phyloP scores from a whole-genome alignment of 2,888 invertebrate species.

The Sympetrum striolatum region DNA sequence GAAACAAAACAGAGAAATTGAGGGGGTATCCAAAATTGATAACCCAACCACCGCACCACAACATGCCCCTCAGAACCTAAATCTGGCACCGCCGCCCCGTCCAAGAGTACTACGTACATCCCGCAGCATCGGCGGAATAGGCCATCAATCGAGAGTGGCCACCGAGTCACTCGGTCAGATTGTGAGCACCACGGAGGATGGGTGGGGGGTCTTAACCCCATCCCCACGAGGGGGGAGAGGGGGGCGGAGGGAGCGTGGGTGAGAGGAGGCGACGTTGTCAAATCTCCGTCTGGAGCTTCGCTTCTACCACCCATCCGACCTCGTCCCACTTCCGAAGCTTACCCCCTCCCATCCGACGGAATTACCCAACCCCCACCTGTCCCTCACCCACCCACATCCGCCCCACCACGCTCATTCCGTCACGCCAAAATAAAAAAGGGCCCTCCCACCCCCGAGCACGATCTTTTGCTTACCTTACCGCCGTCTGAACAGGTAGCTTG shows the following conservation, averaged over 20 bases:
- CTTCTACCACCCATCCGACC: conserved; percentile 62
- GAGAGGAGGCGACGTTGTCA: conserved; percentile 5
- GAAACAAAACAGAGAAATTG: too few relatives aligned
- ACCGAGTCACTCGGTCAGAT: neutral
- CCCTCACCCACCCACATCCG: conserved; percentile 47
- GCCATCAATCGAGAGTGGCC: neutral
- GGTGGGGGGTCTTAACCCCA: neutral
- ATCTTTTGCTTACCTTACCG: neutral
- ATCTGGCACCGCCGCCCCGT: neutral
- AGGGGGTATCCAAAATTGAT: too few relatives aligned
- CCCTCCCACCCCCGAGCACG: neutral
- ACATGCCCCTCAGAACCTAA: neutral
- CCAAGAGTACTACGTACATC: neutral
- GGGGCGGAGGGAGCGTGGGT: conserved; percentile 9
- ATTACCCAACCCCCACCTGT: conserved; percentile 33
- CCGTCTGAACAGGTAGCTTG: neutral
- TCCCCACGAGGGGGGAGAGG: neutral
- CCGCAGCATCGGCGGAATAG: neutral
- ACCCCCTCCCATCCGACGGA: conserved; percentile 49
- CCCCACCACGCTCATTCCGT: conserved; percentile 49
- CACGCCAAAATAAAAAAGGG: neutral
- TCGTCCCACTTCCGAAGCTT: conserved; percentile 55
- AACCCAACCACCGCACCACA: too few relatives aligned
- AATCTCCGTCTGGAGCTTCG: conserved; percentile 32
- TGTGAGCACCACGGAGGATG: neutral